Evolutionary conservation across 2,113 vertebrate species (phyloP).

Genomic region (Malurus melanocephalus): DNA sequence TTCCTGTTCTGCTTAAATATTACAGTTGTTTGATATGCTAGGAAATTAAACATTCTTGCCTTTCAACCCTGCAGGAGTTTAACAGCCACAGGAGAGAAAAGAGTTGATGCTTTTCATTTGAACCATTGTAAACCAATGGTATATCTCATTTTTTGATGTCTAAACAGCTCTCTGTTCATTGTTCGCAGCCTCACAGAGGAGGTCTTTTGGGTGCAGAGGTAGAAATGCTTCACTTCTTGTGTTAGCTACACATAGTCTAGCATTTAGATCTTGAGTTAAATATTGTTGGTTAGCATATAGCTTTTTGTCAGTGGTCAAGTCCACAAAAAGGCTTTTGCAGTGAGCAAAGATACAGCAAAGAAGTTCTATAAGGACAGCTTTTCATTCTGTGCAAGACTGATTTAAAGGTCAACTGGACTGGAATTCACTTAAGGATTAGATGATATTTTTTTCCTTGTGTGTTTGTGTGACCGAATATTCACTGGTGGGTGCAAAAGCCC

Average conservation of each 20-base stretch:
- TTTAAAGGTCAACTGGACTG: slow-evolving; percentile 67
- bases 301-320: slow-evolving; percentile 76
- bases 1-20: background rate
- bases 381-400: slow-evolving; percentile 30
- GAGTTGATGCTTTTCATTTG: slow-evolving; percentile 47
- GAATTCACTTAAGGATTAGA: background rate
- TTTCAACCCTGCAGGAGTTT: slow-evolving; percentile 29
- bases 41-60: slow-evolving; percentile 34
- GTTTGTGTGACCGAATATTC: background rate
- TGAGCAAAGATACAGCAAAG: slow-evolving; percentile 39
- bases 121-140: slow-evolving; percentile 58
- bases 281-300: slow-evolving; percentile 37
- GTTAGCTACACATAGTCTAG: slow-evolving; percentile 82
- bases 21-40: background rate
- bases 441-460: background rate
- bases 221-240: slow-evolving; percentile 82
- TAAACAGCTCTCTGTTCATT: slow-evolving; percentile 81
- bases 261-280: slow-evolving; percentile 58
- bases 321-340: slow-evolving; percentile 45
- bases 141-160: slow-evolving; percentile 54
- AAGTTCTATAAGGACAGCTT: slow-evolving; percentile 9
- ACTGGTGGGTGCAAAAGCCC: background rate
- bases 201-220: slow-evolving; percentile 94
- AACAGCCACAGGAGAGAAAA: background rate
- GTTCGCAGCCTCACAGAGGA: slow-evolving; percentile 87